Evolutionary conservation across 2,797 vertebrate genomes (phyloP).

Genomic region (Rhinichthys osculus): DNA sequence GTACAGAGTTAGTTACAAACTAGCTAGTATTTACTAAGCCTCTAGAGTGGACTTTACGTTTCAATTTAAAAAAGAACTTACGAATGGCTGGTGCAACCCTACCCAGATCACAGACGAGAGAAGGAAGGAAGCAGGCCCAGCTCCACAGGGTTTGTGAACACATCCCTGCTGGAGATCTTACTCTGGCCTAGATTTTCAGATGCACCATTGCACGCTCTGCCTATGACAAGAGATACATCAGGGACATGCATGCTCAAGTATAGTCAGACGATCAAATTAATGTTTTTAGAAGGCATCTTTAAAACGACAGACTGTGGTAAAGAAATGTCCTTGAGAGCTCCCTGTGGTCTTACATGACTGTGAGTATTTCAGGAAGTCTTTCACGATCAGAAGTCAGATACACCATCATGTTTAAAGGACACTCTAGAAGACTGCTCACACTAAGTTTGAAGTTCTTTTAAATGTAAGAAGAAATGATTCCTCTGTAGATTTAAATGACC

Average conservation of each 20-base stretch:
- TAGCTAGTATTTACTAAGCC: background rate
- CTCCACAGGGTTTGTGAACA: slow-evolving; percentile 6
- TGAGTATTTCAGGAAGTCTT: slow-evolving; percentile 46
- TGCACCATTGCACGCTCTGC: background rate
- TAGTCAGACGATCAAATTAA: background rate
- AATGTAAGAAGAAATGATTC: slow-evolving; percentile 5
- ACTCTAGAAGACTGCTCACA: background rate
- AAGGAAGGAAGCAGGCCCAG: slow-evolving; percentile 19
- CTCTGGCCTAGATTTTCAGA: slow-evolving; percentile 26
- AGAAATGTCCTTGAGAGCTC: slow-evolving; percentile 35
- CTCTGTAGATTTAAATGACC: background rate
- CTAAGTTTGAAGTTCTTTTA: slow-evolving; percentile 8
- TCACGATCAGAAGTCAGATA: background rate
- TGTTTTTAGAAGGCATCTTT: slow-evolving; percentile 32
- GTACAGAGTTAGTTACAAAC: background rate
- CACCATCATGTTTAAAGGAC: slow-evolving; percentile 25
- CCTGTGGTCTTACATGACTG: slow-evolving; percentile 28
- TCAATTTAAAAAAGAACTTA: background rate
- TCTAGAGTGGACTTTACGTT: background rate
- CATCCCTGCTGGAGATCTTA: background rate
- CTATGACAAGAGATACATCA: slow-evolving; percentile 12
- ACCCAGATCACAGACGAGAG: background rate
- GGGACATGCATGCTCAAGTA: background rate
- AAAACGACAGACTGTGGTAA: slow-evolving; percentile 6
- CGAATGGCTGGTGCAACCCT: background rate